Conservation (phyloP, 2,113 vertebrate genomes). For the Ariopsis seemanni region DNA sequence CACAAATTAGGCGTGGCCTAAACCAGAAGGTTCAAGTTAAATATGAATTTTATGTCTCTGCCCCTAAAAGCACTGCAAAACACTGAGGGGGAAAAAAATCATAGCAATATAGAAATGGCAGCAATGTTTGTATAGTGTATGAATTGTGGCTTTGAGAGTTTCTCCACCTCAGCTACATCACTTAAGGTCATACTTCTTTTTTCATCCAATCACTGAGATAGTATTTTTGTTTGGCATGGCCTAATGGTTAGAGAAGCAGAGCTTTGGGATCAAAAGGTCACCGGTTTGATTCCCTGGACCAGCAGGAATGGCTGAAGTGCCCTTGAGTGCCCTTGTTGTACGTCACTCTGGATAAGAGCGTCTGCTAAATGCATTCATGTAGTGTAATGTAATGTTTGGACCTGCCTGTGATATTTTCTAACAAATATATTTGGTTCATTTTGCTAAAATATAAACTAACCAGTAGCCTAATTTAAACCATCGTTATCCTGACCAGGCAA, state of each 20-base stretch:
- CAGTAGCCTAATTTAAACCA: background rate
- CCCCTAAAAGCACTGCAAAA: background rate
- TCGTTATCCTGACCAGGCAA: background rate
- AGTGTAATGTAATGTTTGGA: background rate
- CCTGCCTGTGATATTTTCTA: background rate
- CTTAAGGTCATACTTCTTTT: background rate
- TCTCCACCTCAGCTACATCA: background rate
- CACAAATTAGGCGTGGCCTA: background rate
- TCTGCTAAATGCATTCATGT: too few species aligned
- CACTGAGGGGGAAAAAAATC: background rate
- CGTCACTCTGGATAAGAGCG: too few species aligned
- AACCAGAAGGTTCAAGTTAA: background rate
- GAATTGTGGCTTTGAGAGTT: background rate
- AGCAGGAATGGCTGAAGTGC: too few species aligned
- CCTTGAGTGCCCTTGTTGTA: too few species aligned
- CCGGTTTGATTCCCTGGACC: too few species aligned
- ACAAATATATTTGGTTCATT: background rate
- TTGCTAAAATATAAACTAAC: background rate
- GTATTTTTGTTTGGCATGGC: background rate
- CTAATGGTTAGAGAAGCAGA: too few species aligned
- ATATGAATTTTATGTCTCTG: background rate
- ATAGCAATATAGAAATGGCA: background rate
- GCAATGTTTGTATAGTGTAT: background rate
- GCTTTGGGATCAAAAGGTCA: too few species aligned
- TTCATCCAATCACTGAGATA: background rate